Evolutionary conservation across 2,888 invertebrate genomes (phyloP).

Genomic region (Drosophila anceps): DNA sequence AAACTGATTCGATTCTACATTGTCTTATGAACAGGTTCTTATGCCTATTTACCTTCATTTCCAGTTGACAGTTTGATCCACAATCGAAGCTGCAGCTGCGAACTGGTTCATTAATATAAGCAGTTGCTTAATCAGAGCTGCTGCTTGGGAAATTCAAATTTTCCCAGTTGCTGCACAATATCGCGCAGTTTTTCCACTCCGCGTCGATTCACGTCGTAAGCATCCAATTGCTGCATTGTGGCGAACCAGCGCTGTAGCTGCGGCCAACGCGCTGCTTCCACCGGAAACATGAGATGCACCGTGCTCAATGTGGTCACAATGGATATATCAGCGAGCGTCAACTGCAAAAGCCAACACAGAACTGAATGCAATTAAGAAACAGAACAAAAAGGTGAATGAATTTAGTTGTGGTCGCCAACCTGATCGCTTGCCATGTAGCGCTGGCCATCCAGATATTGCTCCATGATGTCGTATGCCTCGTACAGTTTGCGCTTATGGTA

Average conservation of each 20-base stretch:
- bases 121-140: not conserved
- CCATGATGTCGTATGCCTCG: slow-evolving; percentile 85
- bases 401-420: slow-evolving; percentile 63
- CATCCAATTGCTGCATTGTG: slow-evolving; percentile 77
- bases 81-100: not conserved
- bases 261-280: slow-evolving; percentile 83
- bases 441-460: slow-evolving; percentile 80
- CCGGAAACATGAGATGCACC: slow-evolving; percentile 85
- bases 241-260: slow-evolving; percentile 79
- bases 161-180: slow-evolving; percentile 72
- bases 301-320: slow-evolving; percentile 85
- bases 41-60: not conserved
- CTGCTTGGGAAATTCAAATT: slow-evolving; percentile 78
- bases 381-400: not conserved
- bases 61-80: not conserved
- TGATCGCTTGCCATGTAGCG: slow-evolving; percentile 84
- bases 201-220: slow-evolving; percentile 75
- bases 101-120: not conserved
- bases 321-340: slow-evolving; percentile 86
- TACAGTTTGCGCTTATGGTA: slow-evolving; percentile 80
- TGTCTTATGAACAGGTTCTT: not conserved
- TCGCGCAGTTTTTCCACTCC: slow-evolving; percentile 79
- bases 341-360: slow-evolving; percentile 59
- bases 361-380: slow-evolving; percentile 50
- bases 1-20: not conserved